phyloP scores from a whole-genome alignment of 2,113 vertebrate genomes.

The Burhinus bistriatus region DNA sequence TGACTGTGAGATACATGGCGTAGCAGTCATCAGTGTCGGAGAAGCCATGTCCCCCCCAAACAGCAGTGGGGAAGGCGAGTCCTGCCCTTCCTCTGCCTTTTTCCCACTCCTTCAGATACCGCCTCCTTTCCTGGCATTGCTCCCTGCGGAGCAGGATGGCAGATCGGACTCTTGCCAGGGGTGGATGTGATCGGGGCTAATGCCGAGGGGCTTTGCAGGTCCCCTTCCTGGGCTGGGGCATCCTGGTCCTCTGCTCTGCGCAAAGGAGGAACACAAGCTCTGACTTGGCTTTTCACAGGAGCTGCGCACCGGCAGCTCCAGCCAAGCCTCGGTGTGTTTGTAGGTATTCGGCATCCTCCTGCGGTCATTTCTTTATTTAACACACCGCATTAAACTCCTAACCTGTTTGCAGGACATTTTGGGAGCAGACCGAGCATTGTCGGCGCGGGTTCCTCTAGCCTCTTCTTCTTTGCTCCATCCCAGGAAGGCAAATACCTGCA shows the following conservation, averaged over 20 bases:
- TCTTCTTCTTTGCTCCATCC: background rate
- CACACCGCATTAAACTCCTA: accelerated
- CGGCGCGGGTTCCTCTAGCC: background rate
- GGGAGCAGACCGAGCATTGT: background rate
- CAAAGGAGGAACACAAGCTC: background rate
- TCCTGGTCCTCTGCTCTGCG: background rate
- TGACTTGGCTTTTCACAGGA: background rate
- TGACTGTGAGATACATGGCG: background rate
- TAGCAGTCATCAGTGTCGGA: background rate
- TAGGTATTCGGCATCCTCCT: background rate
- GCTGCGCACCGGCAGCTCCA: background rate
- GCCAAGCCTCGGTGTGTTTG: background rate
- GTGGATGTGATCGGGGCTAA: background rate
- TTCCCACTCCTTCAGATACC: background rate
- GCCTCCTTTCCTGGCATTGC: background rate
- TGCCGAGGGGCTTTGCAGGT: background rate
- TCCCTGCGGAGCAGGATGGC: background rate
- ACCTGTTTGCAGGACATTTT: background rate
- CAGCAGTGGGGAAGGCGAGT: accelerated
- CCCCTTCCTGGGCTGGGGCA: background rate
- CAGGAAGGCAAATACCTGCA: conserved; percentile 86
- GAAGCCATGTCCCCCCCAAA: background rate
- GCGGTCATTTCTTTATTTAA: background rate
- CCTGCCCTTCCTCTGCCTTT: background rate
- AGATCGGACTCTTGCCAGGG: background rate